Evolutionary conservation across 2,113 vertebrate genomes (phyloP).

Genomic region (Meles meles): DNA sequence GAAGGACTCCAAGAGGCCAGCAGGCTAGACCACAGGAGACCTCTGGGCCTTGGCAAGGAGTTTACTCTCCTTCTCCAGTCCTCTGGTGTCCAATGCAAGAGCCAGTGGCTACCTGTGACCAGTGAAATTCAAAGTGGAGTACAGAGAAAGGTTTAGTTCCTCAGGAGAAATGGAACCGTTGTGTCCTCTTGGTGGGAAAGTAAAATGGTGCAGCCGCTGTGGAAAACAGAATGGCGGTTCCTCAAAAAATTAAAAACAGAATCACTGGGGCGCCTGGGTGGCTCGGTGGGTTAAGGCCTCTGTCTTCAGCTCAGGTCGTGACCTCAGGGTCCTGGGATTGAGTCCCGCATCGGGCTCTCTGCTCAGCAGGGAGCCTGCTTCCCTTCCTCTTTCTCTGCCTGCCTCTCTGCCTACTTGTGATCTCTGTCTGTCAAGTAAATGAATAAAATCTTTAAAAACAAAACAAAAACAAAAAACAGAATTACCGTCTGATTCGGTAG

Average conservation of each 20-base stretch:
- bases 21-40: not conserved
- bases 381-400: too few species aligned
- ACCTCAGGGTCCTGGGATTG: too few species aligned
- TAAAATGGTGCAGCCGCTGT: not conserved
- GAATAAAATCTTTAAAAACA: too few species aligned
- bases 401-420: too few species aligned
- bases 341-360: too few species aligned
- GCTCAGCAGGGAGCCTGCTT: too few species aligned
- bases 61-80: not conserved
- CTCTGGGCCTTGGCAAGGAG: not conserved
- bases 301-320: too few species aligned
- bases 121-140: not conserved
- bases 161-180: not conserved
- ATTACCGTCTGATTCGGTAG: not conserved
- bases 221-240: not conserved
- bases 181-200: not conserved
- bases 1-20: not conserved
- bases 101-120: not conserved
- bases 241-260: not conserved
- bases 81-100: not conserved
- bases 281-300: too few species aligned
- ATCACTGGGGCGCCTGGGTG: too few species aligned
- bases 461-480: too few species aligned
- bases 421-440: too few species aligned
- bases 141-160: not conserved